A percentile compares a stretch with the other conserved stretches of the same genome.
These are phyloP conservation scores for Pristionchus pacificus DNA, from an alignment of 1,140 invertebrate genomes.

Conservation along the genomic window DNA sequence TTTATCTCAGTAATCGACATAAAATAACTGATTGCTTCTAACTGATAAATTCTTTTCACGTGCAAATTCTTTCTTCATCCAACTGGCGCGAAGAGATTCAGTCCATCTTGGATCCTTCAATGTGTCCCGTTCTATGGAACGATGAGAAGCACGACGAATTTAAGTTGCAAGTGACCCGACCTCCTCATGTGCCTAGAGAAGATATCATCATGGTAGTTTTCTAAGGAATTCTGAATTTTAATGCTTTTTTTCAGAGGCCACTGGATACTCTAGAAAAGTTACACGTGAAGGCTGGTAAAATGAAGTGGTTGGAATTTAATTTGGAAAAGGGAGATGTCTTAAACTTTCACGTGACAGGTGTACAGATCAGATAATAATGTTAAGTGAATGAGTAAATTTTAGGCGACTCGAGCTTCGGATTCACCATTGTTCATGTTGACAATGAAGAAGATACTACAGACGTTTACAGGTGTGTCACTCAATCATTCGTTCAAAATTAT, in stretches of 20 bases:
- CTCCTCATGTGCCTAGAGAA: neutral
- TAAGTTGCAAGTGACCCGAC: neutral
- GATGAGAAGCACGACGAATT: neutral
- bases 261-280: neutral
- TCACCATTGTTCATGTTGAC: neutral
- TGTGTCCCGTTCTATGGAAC: slow-evolving; percentile 40
- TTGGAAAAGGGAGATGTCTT: neutral
- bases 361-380: too few relatives aligned
- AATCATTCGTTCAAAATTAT: too few relatives aligned
- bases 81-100: slow-evolving; percentile 43
- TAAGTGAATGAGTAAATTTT: neutral
- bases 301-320: neutral
- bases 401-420: neutral
- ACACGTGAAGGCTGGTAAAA: neutral
- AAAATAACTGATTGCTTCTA: too few relatives aligned
- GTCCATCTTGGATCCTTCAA: slow-evolving; percentile 22
- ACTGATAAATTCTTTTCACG: slow-evolving; percentile 1
- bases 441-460: neutral
- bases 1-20: too few relatives aligned
- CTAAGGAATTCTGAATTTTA: too few relatives aligned
- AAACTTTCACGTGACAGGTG: neutral
- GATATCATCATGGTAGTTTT: neutral
- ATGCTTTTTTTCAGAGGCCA: neutral
- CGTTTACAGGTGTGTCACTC: neutral
- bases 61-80: slow-evolving; percentile 35